Evolutionary conservation across 2,113 vertebrate genomes (phyloP).

Genomic region (Nibea albiflora): DNA sequence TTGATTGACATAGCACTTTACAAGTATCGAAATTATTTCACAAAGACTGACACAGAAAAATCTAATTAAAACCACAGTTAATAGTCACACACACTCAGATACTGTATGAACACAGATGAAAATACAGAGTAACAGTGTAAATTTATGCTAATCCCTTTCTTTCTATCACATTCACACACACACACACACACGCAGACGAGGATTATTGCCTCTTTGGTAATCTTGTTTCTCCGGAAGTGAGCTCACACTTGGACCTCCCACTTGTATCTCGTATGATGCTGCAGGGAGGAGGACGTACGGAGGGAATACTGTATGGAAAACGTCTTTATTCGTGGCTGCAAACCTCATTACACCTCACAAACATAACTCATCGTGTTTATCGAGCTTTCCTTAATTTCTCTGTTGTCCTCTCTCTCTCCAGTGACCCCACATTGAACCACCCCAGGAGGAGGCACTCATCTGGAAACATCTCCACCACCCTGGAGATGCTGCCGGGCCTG

Average conservation of each 20-base stretch:
- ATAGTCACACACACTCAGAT: neutral
- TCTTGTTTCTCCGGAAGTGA: neutral
- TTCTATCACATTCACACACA: no score
- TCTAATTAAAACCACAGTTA: no score
- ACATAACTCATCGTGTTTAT: no score
- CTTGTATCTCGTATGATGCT: neutral
- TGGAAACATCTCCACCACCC: slow-evolving; percentile 89
- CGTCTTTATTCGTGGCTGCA: neutral
- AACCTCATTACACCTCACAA: neutral
- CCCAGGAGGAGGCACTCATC: slow-evolving; percentile 94
- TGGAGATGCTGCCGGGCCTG: slow-evolving; percentile 93
- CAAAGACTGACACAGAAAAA: no score
- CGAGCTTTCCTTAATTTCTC: no score
- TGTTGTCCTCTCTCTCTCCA: slow-evolving; percentile 53
- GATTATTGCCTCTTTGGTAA: neutral
- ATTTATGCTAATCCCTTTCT: slow-evolving; percentile 8
- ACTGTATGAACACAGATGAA: no score
- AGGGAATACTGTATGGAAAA: neutral
- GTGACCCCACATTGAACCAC: slow-evolving; percentile 91
- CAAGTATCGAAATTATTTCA: no score
- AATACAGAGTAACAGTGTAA: slow-evolving; percentile 11
- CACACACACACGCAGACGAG: no score
- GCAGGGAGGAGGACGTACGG: neutral
- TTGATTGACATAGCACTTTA: no score
- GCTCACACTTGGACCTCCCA: neutral